Evolutionary conservation across 1,140 invertebrate species (phyloP).

Genomic region (Cyrtorhinus lividipennis): DNA sequence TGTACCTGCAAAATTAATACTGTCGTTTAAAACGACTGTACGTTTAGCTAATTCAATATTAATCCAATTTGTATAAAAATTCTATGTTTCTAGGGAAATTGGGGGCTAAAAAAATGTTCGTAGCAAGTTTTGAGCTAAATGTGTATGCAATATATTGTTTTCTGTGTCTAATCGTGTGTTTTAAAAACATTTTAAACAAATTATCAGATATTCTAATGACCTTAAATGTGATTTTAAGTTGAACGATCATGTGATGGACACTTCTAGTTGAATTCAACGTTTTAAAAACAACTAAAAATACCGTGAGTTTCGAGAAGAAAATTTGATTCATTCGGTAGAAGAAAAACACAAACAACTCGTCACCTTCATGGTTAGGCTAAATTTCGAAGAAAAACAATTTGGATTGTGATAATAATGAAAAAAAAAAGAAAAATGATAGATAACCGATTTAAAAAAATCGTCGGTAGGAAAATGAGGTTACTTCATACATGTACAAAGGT

Average conservation of each 20-base stretch:
- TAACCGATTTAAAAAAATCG: background rate
- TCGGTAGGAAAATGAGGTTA: conserved; percentile 12
- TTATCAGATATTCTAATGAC: conserved; percentile 17
- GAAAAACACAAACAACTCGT: background rate
- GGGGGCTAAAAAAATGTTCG: background rate
- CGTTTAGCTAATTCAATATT: conserved; percentile 18
- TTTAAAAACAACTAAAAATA: background rate
- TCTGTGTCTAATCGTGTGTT: conserved; percentile 9
- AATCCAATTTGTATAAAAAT: conserved; percentile 15
- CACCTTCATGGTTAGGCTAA: too few relatives aligned
- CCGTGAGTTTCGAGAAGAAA: background rate
- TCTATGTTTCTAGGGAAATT: conserved; percentile 5
- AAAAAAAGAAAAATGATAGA: background rate
- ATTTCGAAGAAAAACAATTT: background rate
- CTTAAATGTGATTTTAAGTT: conserved; percentile 14
- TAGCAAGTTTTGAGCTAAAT: conserved; percentile 16
- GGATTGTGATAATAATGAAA: background rate
- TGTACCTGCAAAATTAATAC: conserved; percentile 18
- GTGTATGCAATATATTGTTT: conserved; percentile 16
- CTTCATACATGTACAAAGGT: conserved; percentile 13
- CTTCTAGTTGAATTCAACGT: conserved; percentile 11
- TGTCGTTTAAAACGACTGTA: conserved; percentile 15
- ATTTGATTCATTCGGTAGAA: background rate
- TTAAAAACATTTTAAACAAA: background rate
- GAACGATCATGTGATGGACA: conserved; percentile 8